phyloP scores from a whole-genome alignment of 1,140 invertebrate genomes.

The Lucilia cuprina region DNA sequence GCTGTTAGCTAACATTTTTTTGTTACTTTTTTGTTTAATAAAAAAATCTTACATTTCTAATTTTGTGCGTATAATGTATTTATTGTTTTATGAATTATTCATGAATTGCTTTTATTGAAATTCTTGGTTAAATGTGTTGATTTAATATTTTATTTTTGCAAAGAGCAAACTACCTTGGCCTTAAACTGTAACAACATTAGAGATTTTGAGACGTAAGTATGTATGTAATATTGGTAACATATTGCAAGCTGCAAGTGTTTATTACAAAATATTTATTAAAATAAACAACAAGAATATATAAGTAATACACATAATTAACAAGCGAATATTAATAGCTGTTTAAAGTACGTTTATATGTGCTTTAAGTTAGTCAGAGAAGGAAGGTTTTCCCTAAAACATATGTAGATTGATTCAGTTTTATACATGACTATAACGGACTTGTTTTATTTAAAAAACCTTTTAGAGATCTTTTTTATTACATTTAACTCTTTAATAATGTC shows the following conservation, averaged over 20 bases:
- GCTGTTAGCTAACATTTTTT: too few relatives aligned
- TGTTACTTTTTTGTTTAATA: too few relatives aligned
- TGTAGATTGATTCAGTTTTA: too few relatives aligned
- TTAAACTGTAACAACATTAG: slow-evolving; percentile 27
- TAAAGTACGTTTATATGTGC: not conserved
- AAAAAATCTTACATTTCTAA: not conserved
- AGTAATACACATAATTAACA: not conserved
- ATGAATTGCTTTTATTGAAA: not conserved
- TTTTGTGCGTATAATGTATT: not conserved
- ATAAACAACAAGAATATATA: not conserved
- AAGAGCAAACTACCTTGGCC: slow-evolving; percentile 34
- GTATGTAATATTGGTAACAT: not conserved
- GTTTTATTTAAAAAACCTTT: too few relatives aligned
- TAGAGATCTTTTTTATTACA: too few relatives aligned
- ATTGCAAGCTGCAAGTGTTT: not conserved
- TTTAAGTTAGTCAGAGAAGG: too few relatives aligned
- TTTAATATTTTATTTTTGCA: not conserved
- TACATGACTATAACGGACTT: too few relatives aligned
- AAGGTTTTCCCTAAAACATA: too few relatives aligned
- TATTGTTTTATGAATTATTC: slow-evolving; percentile 13
- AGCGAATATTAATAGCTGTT: not conserved
- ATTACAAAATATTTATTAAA: not conserved
- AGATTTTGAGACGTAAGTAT: not conserved
- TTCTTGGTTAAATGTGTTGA: not conserved
- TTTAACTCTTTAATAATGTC: too few relatives aligned